phyloP scores from a whole-genome alignment of 2,113 vertebrate genomes.

The Psilopsiagon aymara region DNA sequence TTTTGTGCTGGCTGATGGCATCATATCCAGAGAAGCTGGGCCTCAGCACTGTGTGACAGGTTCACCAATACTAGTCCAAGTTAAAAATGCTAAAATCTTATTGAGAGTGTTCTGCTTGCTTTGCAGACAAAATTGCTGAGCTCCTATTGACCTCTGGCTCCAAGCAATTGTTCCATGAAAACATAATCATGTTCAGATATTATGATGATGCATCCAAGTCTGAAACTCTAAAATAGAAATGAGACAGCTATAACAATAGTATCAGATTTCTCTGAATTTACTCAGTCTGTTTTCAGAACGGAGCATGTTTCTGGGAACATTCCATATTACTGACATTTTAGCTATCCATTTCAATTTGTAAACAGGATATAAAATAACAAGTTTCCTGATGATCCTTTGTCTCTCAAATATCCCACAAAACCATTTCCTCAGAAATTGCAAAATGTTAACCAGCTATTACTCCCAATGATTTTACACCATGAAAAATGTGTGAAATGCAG shows the following conservation, averaged over 20 bases:
- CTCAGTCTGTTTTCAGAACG: not conserved
- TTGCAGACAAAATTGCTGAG: not conserved
- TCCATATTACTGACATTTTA: not conserved
- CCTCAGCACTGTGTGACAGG: not conserved
- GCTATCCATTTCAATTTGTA: not conserved
- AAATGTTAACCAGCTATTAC: conserved; percentile 6
- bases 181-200: not conserved
- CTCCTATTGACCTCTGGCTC: not conserved
- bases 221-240: not conserved
- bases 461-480: not conserved
- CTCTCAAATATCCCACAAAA: conserved; percentile 7
- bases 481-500: conserved; percentile 5
- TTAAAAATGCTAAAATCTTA: not conserved
- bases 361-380: conserved; percentile 18
- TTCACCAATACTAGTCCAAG: not conserved
- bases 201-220: not conserved
- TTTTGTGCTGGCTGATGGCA: not conserved
- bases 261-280: not conserved
- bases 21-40: not conserved
- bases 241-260: not conserved
- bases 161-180: not conserved
- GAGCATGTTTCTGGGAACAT: not conserved
- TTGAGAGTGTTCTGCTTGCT: not conserved
- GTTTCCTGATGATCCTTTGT: conserved; percentile 35
- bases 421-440: not conserved